Conservation (phyloP, 2,797 vertebrate species). For the Paguma larvata region DNA sequence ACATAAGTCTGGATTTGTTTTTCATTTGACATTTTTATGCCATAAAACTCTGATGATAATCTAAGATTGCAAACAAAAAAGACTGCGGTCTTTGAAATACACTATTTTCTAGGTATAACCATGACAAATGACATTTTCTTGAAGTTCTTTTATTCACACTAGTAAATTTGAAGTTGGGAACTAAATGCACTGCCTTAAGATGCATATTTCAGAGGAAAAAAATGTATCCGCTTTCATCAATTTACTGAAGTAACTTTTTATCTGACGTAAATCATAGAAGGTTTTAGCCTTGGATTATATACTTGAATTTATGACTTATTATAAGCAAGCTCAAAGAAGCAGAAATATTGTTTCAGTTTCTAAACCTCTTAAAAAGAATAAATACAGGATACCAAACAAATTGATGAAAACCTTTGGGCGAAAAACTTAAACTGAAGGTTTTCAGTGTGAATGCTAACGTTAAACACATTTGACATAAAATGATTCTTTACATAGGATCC, state of each 20-base stretch:
- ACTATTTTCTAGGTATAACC: not conserved
- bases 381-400: not conserved
- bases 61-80: conserved; percentile 7
- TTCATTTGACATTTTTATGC: not conserved
- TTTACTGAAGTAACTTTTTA: not conserved
- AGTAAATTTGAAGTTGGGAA: conserved; percentile 28
- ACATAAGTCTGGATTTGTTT: not conserved
- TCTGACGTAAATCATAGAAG: not conserved
- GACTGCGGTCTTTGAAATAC: not conserved
- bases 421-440: not conserved
- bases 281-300: not conserved
- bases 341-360: conserved; percentile 30
- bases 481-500: not conserved
- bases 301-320: conserved; percentile 31
- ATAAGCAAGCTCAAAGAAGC: not conserved
- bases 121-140: conserved; percentile 17
- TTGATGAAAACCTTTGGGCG: not conserved
- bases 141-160: conserved; percentile 1
- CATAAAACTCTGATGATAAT: not conserved
- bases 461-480: not conserved
- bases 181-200: not conserved
- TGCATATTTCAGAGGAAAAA: not conserved
- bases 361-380: conserved; percentile 47
- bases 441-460: not conserved
- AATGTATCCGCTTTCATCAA: not conserved